Conservation (phyloP, 2,113 vertebrate species). For the Peromyscus polionotus region DNA sequence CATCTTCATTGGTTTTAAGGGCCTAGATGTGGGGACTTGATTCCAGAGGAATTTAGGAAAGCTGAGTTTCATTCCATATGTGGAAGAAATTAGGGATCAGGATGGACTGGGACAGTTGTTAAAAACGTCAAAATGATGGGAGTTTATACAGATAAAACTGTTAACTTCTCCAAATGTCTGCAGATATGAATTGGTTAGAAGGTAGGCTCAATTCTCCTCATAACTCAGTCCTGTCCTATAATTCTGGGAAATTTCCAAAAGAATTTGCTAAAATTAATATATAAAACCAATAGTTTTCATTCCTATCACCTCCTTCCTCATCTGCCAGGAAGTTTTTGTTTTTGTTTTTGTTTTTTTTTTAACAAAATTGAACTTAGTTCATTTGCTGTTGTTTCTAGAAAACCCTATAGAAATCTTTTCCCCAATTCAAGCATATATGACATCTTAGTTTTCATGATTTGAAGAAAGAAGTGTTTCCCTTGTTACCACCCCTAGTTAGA, state of each 20-base stretch:
- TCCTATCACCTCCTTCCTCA: background rate
- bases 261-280: slow-evolving; percentile 12
- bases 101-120: background rate
- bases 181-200: slow-evolving; percentile 52
- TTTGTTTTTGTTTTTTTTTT: slow-evolving; percentile 45
- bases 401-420: slow-evolving; percentile 51
- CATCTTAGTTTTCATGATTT: slow-evolving; percentile 67
- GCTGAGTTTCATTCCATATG: slow-evolving; percentile 23
- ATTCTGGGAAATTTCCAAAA: slow-evolving; percentile 52
- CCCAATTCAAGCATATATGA: background rate
- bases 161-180: slow-evolving; percentile 17
- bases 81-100: slow-evolving; percentile 37
- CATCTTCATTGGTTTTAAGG: slow-evolving; percentile 47
- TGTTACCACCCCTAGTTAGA: background rate
- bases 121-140: slow-evolving; percentile 46
- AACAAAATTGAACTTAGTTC: slow-evolving; percentile 36
- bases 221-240: background rate
- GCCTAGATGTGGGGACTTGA: slow-evolving; percentile 58
- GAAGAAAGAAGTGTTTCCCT: background rate
- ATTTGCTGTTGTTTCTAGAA: slow-evolving; percentile 42
- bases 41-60: slow-evolving; percentile 53
- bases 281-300: background rate
- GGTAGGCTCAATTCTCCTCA: slow-evolving; percentile 35
- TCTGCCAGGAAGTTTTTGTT: slow-evolving; percentile 42
- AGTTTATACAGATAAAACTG: slow-evolving; percentile 49